Base-by-base conservation (phyloP, 92 coral and sea anemone species). In the Metridium senile region DNA sequence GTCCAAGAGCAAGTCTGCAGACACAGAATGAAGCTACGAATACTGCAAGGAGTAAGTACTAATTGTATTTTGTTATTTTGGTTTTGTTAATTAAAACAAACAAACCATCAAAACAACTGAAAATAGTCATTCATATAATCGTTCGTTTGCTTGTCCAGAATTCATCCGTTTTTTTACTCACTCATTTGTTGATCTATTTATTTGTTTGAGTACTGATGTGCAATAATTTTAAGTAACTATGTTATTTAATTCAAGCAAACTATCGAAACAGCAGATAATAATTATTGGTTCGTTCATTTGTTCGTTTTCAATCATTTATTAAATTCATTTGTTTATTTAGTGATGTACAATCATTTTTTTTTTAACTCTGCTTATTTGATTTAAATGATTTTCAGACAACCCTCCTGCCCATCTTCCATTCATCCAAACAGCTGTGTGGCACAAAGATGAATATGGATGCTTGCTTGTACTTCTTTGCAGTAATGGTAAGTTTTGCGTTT, bases 401-500 rank as follows among this genome's bases (percentile, higher is more conserved):
- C 69, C 69, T 23, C 69, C 65, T 27, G 45, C 66, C 74, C 81
- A 75, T 30, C 67, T 77, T 9, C 91, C 94, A 21, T 89, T 82
- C 33, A 90, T 94, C 64, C 93, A 85, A 66, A 81, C 80, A 34
- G 82, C 93, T 78, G 84, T 66, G 20, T 91, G 82, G 83, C 86
- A 86, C 69, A 87, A 91, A 59, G 90, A 77, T 73, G 81, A 76
- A 11, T 84, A 84, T 11, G 83, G 84, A 33, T 80, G 81, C 52
- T 65, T 91, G 51, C 61, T 94, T 78, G 89, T 91, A 20, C 76
- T 94, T 34, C 78, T 94, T 35, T 91, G 94, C 56, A 89, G 92
- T 73, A 94, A 94, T 89, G 97, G 93, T 86, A 81, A 70, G 91
- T 63, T 1, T 2, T 10, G 0, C 29, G 35, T 23, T 13, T 19